Base-by-base conservation (phyloP, 2,113 vertebrate species). In the Ondatra zibethicus region DNA sequence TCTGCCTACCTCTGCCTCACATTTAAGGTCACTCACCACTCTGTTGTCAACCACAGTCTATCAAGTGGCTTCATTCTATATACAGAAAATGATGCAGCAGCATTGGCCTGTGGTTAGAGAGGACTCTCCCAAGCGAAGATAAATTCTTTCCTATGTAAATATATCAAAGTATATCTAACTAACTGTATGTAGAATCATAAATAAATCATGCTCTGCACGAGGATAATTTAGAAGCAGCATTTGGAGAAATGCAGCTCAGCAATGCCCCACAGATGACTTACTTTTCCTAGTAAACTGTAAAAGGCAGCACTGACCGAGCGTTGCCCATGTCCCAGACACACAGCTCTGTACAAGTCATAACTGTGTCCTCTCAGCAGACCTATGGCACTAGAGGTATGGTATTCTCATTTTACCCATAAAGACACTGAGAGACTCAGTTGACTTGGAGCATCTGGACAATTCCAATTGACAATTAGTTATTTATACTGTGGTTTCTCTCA, bases 91-190 rank as follows among this genome's bases (percentile, higher is more conserved):
- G 17, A 81, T 39, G 42, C 27, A 33, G 70, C 65, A 93, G 73
- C 14, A 42, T 8, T 91, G 5, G 68, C 86, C 31, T 92, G 8
- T 88, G 45, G 45, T 68, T 65, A 92, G 50, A 94, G 93, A 45
- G 87, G 29, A 70, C 84, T 78, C 52, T 23, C 39, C 70, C 89
- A 84, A 94, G 72, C 87, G 75, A 50, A 93, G 84, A 87, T 87
- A 94, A 66, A 27, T 75, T 76, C 9, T 88, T 97, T 94, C 45
- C 77, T 76, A 42, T 39, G 17, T 78, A 96, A 92, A 73, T 93
- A 89, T 66, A 70, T 97, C 73, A 96, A 94, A 92, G 88, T 36
- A 81, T 68, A 87, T 78, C 66, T 89, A 93, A 96, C 81, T 94
- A 96, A 42, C 70, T 91, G 23, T 50, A 95, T 1, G 17, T 75